Percentiles rank a stretch among this genome's conserved stretches.
phyloP scores from a whole-genome alignment of 2,113 vertebrate species.

The Sturnira hondurensis region DNA sequence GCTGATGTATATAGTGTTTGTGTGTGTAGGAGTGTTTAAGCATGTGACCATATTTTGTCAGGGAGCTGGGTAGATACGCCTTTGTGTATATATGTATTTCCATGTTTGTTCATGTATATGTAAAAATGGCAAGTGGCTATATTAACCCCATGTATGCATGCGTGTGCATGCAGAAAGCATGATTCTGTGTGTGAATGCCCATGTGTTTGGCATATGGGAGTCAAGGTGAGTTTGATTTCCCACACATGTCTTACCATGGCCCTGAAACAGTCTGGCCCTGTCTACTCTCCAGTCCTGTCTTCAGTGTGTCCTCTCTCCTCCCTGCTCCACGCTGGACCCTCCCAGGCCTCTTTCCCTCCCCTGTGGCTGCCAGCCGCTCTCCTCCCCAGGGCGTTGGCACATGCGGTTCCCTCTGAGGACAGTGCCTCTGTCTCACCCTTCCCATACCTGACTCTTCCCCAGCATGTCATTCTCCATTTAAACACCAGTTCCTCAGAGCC shows the following conservation, averaged over 20 bases:
- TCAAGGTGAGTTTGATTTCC: neutral
- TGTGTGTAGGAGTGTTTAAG: neutral
- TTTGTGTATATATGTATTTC: neutral
- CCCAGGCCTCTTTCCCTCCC: neutral
- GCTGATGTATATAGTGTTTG: neutral
- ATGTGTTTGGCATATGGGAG: neutral
- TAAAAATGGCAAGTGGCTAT: neutral
- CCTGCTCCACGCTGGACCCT: accelerated
- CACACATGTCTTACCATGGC: neutral
- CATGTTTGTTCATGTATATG: neutral
- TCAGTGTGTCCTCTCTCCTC: too few species aligned
- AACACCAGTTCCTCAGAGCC: neutral
- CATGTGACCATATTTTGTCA: neutral
- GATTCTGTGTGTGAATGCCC: neutral
- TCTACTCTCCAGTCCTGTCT: neutral
- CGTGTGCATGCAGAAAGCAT: too few species aligned
- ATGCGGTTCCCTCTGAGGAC: neutral
- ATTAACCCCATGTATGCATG: neutral
- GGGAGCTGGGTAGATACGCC: neutral
- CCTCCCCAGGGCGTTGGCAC: neutral
- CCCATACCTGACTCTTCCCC: neutral
- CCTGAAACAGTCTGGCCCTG: neutral
- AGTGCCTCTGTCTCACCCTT: neutral
- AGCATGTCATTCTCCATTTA: neutral
- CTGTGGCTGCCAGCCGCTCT: neutral